Evolutionary conservation across 2,113 vertebrate species (phyloP).

Genomic region (Serinus canaria): DNA sequence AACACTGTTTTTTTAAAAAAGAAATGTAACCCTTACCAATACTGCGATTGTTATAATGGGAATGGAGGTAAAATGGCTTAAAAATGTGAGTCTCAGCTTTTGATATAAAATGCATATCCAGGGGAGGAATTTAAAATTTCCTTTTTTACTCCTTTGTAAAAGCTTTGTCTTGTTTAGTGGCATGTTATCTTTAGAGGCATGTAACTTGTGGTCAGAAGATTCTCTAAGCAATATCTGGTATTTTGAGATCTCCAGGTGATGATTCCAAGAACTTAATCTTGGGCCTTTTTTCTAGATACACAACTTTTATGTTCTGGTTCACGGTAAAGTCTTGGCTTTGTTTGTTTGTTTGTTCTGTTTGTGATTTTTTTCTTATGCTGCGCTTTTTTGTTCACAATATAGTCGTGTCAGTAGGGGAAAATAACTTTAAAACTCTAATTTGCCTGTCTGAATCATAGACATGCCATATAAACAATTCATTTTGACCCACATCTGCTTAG

Average conservation of each 20-base stretch:
- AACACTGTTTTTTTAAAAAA: neutral
- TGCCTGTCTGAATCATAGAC: neutral
- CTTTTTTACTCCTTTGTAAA: neutral
- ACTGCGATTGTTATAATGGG: neutral
- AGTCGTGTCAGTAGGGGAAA: neutral
- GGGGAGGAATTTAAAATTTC: neutral
- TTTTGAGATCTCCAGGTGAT: neutral
- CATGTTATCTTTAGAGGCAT: neutral
- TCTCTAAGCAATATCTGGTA: neutral
- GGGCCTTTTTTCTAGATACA: neutral
- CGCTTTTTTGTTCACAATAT: neutral
- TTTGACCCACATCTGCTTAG: constrained; percentile 19
- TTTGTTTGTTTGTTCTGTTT: neutral
- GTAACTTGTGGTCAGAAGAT: neutral
- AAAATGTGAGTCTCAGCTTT: neutral
- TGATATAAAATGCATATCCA: neutral
- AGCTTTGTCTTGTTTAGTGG: neutral
- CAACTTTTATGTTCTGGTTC: neutral
- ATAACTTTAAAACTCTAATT: neutral
- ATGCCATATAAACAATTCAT: neutral
- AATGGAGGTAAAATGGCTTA: neutral
- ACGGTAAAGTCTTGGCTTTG: neutral
- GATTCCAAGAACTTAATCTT: neutral
- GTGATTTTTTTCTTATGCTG: neutral
- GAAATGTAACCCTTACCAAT: neutral